Base-by-base conservation (phyloP, 2,888 invertebrate genomes). In the Drosophila prolongata region DNA sequence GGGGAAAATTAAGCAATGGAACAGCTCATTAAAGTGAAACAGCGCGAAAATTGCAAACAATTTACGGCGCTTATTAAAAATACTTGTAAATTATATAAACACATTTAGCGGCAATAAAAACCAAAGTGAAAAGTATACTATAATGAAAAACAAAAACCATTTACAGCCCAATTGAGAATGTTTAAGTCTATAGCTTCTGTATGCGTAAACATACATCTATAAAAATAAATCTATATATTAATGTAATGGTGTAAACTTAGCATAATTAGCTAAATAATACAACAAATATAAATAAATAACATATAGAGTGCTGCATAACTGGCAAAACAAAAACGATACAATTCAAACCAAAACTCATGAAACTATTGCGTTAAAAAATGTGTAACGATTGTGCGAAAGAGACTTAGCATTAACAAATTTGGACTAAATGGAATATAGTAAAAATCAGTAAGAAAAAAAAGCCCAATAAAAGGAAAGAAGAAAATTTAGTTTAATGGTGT, bases 211-310 rank as follows among this genome's bases (percentile, higher is more conserved):
- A 52, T 40, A 44, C 50, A 52, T 47, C 40, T 40, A 80, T 60
- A 52, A 73, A 65, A 67, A 77, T 72, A 64, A 60, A 72, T 71
- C 55, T 72, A 84, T 64, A 68, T 65, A 74, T 77, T 80, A 86
- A 88, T 56, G 80, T 86, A 81, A 85, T 77, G 71, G 72, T 77
- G 83, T 81, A 82, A 86, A 77, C 77, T 72, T 82, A 82, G 86
- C 64, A 75, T 81, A 79, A 73, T 76, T 87, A 87, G 78, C 55
- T 55, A 79, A 80, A 56, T 65, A 70, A 58, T 67, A 57, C 66
- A 38, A 52, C 30, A 64, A 56, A 40, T 49, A 59, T 46, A 57
- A 35, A 67, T 75, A 66, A 50, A 67, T 77, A 65, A 79, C 68
- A 78, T 74, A 82, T 67, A 76, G 74, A 74, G 75, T 75, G 82